Evolutionary conservation across 2,113 vertebrate species (phyloP), one percentile per base, ranked within the genome.

Genomic region (Prunella fulvescens): DNA sequence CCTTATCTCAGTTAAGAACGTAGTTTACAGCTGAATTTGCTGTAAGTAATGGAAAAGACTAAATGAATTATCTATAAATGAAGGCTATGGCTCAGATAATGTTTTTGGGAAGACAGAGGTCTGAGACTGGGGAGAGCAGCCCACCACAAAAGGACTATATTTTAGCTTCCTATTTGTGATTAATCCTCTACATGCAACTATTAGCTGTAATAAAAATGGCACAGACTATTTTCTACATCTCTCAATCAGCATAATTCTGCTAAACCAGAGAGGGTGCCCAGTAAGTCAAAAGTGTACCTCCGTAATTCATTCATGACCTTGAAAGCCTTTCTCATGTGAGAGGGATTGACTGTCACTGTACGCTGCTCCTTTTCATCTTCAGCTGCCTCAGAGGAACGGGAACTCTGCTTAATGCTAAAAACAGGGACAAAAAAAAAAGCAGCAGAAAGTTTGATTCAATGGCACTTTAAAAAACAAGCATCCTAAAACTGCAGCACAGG

Each of bases 251-350:
- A 57, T 9, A 5, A 60, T 77, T 60, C 80, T 88, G 69, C 53
- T 87, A 82, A 82, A 31, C 33, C 73, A 78, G 39, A 94, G 74
- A 83, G 33, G 79, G 57, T 70, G 78, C 22, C 74, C 79, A 69
- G 61, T 58, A 96, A 92, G 76, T 28, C 79, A 77, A 45, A 94
- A 87, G 84, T 73, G 87, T 97, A 99, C 99, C 99, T 99, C 91
- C 99, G 98, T 86, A 99, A 97, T 81, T 99, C 99, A 79, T 99
- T 99, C 99, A 99, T 99, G 90, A 99, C 97, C 97, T 98, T 98
- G 97, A 99, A 99, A 6, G 99, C 99, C 96, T 99, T 99, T 96
- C 98, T 99, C 98, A 98, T 99, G 96, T 99, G 99, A 69, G 98
- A 98, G 87, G 98, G 97, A 93, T 98, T 99, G 97, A 99, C 98